Conservation (phyloP, 2,797 vertebrate genomes). For the Mus caroli region DNA sequence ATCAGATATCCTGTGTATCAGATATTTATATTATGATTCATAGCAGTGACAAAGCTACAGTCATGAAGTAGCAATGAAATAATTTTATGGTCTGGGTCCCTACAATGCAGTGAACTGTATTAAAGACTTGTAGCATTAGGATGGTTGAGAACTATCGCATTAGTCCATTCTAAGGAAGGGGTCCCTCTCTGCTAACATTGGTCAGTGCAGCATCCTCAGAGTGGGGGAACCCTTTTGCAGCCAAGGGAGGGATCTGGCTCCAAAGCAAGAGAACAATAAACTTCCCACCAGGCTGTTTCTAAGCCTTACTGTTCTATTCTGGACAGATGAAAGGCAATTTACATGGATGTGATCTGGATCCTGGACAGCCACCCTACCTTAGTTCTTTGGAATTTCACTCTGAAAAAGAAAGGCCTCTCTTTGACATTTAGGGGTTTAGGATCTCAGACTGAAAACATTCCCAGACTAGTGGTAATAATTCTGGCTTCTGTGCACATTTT, state of each 20-base stretch:
- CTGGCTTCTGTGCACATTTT: constrained; percentile 28
- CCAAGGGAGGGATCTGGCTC: not conserved
- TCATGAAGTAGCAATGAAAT: not conserved
- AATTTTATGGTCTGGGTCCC: not conserved
- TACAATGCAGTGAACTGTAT: not conserved
- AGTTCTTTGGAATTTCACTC: not conserved
- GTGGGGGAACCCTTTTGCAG: not conserved
- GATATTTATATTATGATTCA: not conserved
- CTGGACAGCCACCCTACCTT: not conserved
- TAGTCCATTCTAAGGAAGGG: not conserved
- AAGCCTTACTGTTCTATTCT: not conserved
- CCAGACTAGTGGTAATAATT: not conserved
- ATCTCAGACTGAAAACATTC: constrained; percentile 18
- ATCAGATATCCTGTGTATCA: not conserved
- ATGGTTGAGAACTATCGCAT: not conserved
- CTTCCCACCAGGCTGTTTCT: not conserved
- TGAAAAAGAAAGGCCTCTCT: constrained; percentile 7
- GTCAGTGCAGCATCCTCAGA: not conserved
- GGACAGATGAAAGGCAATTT: not conserved
- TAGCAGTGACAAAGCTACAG: not conserved
- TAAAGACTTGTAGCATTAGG: not conserved
- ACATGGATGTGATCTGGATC: too few species aligned
- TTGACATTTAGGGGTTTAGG: not conserved
- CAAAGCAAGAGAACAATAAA: not conserved
- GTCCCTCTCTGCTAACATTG: not conserved